These are phyloP conservation scores for Allacma fusca DNA, from an alignment of 2,888 invertebrate genomes.

Conservation along the genomic window DNA sequence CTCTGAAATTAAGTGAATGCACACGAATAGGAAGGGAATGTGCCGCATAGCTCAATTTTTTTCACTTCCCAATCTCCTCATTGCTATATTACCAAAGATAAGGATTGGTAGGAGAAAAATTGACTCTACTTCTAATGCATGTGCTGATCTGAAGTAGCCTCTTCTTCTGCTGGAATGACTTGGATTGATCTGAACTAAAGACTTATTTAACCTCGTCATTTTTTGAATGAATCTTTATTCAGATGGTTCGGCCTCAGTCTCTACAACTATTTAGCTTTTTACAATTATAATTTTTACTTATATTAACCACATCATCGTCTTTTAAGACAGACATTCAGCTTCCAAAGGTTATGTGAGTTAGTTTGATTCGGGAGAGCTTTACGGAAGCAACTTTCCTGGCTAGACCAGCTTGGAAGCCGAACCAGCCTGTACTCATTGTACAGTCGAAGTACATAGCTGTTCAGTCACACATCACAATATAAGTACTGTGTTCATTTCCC, in stretches of 20 bases:
- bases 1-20: slow-evolving; percentile 30
- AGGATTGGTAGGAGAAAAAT: slow-evolving; percentile 25
- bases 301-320: neutral
- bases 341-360: slow-evolving; percentile 32
- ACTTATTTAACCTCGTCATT: slow-evolving; percentile 33
- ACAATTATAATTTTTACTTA: slow-evolving; percentile 18
- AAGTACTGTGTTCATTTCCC: too few relatives aligned
- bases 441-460: too few relatives aligned
- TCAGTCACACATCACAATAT: too few relatives aligned
- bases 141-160: slow-evolving; percentile 42
- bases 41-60: slow-evolving; percentile 39
- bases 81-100: slow-evolving; percentile 1
- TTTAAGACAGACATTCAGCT: slow-evolving; percentile 40
- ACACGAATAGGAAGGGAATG: slow-evolving; percentile 42
- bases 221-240: slow-evolving; percentile 25
- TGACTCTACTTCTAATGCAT: slow-evolving; percentile 43
- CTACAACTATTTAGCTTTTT: neutral
- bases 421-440: too few relatives aligned
- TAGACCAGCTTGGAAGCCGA: too few relatives aligned
- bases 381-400: slow-evolving; percentile 6
- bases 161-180: slow-evolving; percentile 21
- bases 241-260: slow-evolving; percentile 8
- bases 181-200: slow-evolving; percentile 34
- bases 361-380: slow-evolving; percentile 38
- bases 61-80: slow-evolving; percentile 4